Conservation (phyloP, 2,888 invertebrate species). For the Scaptomyza flava region DNA sequence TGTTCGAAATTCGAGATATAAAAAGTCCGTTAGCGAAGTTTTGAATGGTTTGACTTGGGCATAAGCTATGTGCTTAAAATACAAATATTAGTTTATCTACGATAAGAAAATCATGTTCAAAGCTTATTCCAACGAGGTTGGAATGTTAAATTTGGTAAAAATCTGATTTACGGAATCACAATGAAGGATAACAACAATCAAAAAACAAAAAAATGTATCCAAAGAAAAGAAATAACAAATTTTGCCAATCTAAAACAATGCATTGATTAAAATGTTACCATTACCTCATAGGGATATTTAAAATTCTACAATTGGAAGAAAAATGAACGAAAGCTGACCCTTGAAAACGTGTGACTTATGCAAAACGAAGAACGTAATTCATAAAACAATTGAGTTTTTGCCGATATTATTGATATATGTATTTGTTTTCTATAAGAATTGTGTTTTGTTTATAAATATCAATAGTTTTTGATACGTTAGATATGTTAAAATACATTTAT, state of each 20-base stretch:
- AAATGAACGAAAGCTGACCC: not conserved
- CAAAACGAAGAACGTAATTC: not conserved
- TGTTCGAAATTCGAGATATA: not conserved
- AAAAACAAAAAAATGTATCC: not conserved
- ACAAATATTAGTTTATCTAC: too few relatives aligned
- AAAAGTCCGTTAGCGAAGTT: not conserved
- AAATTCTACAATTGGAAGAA: not conserved
- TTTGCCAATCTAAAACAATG: not conserved
- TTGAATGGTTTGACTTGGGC: not conserved
- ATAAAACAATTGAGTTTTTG: not conserved
- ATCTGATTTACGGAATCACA: not conserved
- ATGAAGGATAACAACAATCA: not conserved
- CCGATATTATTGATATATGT: not conserved
- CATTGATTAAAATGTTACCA: not conserved
- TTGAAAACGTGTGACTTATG: slow-evolving; percentile 1
- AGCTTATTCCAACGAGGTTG: not conserved
- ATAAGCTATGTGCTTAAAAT: too few relatives aligned
- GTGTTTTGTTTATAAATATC: not conserved
- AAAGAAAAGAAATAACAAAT: not conserved
- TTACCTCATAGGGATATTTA: not conserved
- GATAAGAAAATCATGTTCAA: too few relatives aligned
- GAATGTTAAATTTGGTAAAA: not conserved
- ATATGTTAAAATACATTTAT: not conserved
- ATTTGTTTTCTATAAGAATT: not conserved
- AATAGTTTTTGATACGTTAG: not conserved